Evolutionary conservation across 2,888 invertebrate species (phyloP).

Genomic region (Sarcophaga carnaria): DNA sequence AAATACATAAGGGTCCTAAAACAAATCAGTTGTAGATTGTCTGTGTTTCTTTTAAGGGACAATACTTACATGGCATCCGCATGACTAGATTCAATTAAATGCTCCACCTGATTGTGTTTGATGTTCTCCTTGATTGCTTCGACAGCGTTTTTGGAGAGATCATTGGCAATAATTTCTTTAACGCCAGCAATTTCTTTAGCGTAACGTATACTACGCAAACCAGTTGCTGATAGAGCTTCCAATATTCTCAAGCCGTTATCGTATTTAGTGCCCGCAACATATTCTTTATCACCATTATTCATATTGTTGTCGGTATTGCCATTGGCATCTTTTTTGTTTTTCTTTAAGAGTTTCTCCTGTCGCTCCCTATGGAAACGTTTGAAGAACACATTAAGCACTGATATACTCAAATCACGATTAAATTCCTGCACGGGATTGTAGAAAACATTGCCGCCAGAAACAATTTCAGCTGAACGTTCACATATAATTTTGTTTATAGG

Average conservation of each 20-base stretch:
- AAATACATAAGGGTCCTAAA: conserved; percentile 92
- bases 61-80: conserved; percentile 92
- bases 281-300: conserved; percentile 43
- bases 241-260: conserved; percentile 84
- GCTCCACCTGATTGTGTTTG: conserved; percentile 83
- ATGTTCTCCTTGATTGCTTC: conserved; percentile 91
- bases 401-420: conserved; percentile 95
- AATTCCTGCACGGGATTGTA: conserved; percentile 99
- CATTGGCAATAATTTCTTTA: conserved; percentile 93
- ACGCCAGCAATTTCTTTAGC: conserved; percentile 95
- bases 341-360: conserved; percentile 54
- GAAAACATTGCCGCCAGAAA: conserved; percentile 91
- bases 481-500: conserved; percentile 73
- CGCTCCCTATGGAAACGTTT: conserved; percentile 82
- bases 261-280: conserved; percentile 75
- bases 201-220: conserved; percentile 96
- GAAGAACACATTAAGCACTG: conserved; percentile 87
- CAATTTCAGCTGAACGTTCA: conserved; percentile 91
- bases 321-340: conserved; percentile 18
- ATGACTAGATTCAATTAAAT: conserved; percentile 89
- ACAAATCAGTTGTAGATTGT: not conserved
- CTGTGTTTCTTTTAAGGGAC: not conserved
- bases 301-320: not conserved
- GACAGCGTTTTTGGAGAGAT: conserved; percentile 92
- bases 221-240: conserved; percentile 98